Evolutionary conservation across 2,888 invertebrate genomes (phyloP).

Genomic region (Tetanocera ferruginea): DNA sequence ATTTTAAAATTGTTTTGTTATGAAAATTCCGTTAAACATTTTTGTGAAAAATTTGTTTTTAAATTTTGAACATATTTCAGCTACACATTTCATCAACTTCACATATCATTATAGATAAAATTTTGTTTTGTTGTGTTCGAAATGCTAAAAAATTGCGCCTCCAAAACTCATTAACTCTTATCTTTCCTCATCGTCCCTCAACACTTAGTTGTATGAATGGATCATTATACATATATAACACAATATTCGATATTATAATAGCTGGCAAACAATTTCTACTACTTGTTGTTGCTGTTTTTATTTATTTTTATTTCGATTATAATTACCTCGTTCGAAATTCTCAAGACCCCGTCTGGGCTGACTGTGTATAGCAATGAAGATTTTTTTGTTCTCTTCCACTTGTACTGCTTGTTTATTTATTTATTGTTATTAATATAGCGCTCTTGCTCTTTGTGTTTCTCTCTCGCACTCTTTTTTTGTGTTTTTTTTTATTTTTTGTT

Average conservation of each 20-base stretch:
- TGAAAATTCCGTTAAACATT: too few species aligned
- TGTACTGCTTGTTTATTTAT: background rate
- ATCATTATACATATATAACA: too few species aligned
- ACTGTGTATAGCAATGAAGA: background rate
- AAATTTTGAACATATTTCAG: too few species aligned
- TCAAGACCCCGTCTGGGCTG: conserved; percentile 53
- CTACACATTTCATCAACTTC: too few species aligned
- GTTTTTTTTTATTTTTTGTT: background rate
- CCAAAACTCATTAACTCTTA: too few species aligned
- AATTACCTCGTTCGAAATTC: conserved; percentile 44
- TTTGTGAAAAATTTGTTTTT: too few species aligned
- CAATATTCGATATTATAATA: too few species aligned
- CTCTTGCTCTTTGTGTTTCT: conserved; percentile 7
- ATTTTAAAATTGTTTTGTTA: too few species aligned
- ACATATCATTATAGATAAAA: too few species aligned
- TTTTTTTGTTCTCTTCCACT: background rate
- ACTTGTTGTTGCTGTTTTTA: background rate
- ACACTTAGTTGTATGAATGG: background rate
- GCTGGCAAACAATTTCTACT: too few species aligned
- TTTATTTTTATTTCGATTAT: conserved; percentile 5
- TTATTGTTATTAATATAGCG: background rate
- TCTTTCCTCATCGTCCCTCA: background rate
- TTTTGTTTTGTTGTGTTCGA: too few species aligned
- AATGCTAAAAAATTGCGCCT: too few species aligned
- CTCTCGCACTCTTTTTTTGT: background rate